These are phyloP conservation scores for Eulacestoma nigropectus DNA, from an alignment of 2,113 vertebrate species.

Conservation along the genomic window DNA sequence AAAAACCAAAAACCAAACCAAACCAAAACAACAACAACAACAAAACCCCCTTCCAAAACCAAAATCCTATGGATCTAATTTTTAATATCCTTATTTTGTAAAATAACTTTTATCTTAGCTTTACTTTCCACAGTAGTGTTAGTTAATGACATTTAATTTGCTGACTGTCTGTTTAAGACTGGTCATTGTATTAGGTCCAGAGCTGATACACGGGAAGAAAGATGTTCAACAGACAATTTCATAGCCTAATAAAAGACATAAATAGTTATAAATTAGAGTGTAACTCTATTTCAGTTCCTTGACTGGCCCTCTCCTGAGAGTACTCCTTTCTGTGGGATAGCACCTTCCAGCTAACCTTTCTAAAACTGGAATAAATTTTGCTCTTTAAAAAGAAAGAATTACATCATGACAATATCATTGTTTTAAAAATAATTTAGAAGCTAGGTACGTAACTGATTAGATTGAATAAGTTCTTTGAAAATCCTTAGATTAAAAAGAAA, in stretches of 20 bases:
- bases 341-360: background rate
- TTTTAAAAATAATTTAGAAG: background rate
- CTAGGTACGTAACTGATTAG: background rate
- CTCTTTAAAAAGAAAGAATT: background rate
- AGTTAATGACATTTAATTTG: background rate
- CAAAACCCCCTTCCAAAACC: too few species aligned
- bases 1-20: background rate
- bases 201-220: background rate
- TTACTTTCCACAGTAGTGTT: background rate
- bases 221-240: background rate
- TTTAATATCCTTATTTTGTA: background rate
- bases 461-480: background rate
- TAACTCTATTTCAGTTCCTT: background rate
- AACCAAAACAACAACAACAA: background rate
- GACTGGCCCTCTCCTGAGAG: background rate
- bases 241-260: background rate
- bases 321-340: background rate
- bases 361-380: background rate
- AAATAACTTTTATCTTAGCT: background rate
- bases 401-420: background rate
- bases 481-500: background rate
- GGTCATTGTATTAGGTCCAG: background rate
- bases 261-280: background rate
- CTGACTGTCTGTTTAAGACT: background rate
- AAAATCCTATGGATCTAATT: background rate